Conservation (phyloP, 2,113 vertebrate species). For the Saccopteryx bilineata region DNA sequence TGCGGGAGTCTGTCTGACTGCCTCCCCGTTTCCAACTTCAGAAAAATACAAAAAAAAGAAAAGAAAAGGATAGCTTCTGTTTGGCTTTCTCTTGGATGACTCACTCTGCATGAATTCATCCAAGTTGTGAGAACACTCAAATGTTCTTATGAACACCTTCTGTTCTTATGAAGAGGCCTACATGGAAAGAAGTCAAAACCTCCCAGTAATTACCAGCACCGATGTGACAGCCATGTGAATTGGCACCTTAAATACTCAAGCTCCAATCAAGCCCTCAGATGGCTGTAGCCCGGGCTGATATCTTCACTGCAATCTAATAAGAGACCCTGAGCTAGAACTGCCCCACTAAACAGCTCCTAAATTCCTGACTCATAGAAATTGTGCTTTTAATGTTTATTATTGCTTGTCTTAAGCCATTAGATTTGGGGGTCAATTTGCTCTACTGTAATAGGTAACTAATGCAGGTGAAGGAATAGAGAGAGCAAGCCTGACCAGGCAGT, state of each 20-base stretch:
- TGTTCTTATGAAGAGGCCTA: neutral
- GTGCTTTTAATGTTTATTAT: neutral
- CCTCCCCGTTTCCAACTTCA: too few relatives aligned
- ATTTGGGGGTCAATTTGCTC: neutral
- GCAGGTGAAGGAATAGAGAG: neutral
- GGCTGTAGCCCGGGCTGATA: neutral
- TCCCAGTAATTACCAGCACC: neutral
- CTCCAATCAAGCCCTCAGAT: neutral
- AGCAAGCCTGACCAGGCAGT: neutral
- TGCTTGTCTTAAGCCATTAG: neutral
- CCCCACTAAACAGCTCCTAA: neutral
- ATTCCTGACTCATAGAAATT: neutral
- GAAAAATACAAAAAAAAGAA: too few relatives aligned
- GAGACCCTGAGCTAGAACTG: neutral
- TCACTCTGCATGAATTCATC: neutral
- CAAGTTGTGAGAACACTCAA: neutral
- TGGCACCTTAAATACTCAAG: neutral
- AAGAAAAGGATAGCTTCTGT: constrained; percentile 12
- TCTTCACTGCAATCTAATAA: neutral
- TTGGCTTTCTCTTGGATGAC: neutral
- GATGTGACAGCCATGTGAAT: neutral
- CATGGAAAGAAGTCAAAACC: neutral
- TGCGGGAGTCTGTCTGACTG: too few relatives aligned
- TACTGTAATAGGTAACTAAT: neutral
- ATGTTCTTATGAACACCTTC: neutral